A percentile compares a stretch with the other conserved stretches of the same genome.
phyloP scores from a whole-genome alignment of 2,113 vertebrate species.

The Heloderma charlesbogerti region DNA sequence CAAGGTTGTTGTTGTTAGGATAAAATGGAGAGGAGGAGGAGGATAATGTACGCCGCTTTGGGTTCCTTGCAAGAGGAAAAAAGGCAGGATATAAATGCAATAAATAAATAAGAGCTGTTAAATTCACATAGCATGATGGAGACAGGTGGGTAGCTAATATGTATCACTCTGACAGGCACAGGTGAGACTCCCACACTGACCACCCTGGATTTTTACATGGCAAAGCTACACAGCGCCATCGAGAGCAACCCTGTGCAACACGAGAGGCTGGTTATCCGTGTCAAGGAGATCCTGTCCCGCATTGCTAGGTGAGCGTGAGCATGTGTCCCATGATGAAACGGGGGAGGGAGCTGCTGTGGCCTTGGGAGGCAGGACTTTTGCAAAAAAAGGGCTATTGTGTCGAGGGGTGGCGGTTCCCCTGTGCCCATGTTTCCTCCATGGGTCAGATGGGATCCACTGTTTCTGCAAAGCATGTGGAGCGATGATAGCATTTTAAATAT shows the following conservation, averaged over 20 bases:
- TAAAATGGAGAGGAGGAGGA: too few relatives aligned
- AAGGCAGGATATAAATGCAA: too few relatives aligned
- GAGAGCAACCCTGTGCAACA: conserved; percentile 93
- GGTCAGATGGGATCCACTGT: neutral
- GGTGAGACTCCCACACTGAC: conserved; percentile 92
- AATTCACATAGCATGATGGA: neutral
- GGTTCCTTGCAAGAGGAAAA: too few relatives aligned
- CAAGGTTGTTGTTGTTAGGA: too few relatives aligned
- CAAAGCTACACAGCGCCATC: conserved; percentile 88
- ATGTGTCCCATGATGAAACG: neutral
- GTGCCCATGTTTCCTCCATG: neutral
- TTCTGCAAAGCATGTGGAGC: neutral
- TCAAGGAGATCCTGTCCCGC: conserved; percentile 92
- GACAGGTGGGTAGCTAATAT: neutral
- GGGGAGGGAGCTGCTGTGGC: neutral
- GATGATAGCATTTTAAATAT: too few relatives aligned
- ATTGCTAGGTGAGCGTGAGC: conserved; percentile 87
- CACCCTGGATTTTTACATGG: conserved; percentile 95
- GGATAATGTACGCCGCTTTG: too few relatives aligned
- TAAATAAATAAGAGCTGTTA: neutral
- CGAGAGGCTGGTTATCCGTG: conserved; percentile 86
- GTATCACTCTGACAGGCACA: conserved; percentile 76
- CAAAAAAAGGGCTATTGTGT: neutral
- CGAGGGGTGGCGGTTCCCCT: rapidly evolving
- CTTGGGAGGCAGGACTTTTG: neutral